Base-by-base conservation (phyloP, 2,888 invertebrate species). In the Leptopilina drosophilae region DNA sequence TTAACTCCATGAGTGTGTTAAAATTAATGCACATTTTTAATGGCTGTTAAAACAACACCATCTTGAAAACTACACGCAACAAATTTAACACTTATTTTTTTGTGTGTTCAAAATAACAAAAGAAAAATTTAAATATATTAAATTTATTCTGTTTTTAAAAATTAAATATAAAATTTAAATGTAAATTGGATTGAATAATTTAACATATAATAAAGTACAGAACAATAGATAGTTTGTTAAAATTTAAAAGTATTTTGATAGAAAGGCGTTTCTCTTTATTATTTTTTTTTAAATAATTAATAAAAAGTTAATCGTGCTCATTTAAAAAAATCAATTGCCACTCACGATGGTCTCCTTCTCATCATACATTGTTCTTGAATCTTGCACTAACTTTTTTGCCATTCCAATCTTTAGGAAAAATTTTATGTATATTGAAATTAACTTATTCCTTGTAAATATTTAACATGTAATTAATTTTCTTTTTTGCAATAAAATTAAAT, bases 271-370 rank as follows among this genome's bases (percentile, higher is more conserved):
- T 20, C 20, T 20, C 20, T 20, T 1, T 20, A 0, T 26, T 4
- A 4, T 64, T 14, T 14, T 64, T 64, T 62, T 33, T 3, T 3
- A 20, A 62, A 15, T 62, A 9, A 20, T 15, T 62, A 62, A 62
- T 62, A 20, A 62, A 9, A 62, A 62, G 20, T n/a, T 49, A 14
- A 15, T 69, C 20, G 8, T 69, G 20, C 15, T 46, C 15, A 46
- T 49, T 75, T 59, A 62, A 40, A 59, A 59, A 69, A 64, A 64
- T 65, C 40, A 64, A 46, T 53, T 33, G 81, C 73, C 83, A 88
- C 88, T 86, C 84, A 88, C 88, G 87, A 84, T 80, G 85, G 85
- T 82, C 85, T 81, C 84, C 88, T 88, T 83, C 83, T 87, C 87
- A 88, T 88, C 81, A 80, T 84, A 82, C 83, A 79, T 82, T 79